These are phyloP conservation scores for Bombus balteatus DNA, from an alignment of 1,140 invertebrate species.

Conservation along the genomic window DNA sequence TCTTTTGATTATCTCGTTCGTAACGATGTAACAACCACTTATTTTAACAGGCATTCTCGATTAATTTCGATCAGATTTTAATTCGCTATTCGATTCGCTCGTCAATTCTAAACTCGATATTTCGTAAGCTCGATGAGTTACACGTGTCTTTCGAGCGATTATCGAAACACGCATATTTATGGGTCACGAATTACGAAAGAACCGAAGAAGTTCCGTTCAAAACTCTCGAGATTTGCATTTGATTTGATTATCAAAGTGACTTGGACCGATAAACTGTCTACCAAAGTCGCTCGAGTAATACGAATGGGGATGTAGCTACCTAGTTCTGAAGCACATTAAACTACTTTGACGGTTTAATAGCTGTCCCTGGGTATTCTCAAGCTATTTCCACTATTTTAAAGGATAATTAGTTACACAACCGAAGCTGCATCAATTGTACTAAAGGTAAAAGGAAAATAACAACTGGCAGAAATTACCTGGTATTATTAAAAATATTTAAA, in stretches of 20 bases:
- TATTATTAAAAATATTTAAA: too few relatives aligned
- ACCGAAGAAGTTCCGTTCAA: not conserved
- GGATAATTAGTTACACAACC: slow-evolving; percentile 31
- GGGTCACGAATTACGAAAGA: not conserved
- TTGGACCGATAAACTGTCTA: not conserved
- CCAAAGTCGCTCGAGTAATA: slow-evolving; percentile 11
- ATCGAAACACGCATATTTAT: not conserved
- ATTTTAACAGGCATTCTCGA: too few relatives aligned
- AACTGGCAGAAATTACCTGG: too few relatives aligned
- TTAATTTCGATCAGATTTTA: too few relatives aligned
- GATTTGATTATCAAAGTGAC: slow-evolving; percentile 37
- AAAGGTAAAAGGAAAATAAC: not conserved
- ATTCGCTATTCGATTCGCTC: too few relatives aligned
- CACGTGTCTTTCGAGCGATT: too few relatives aligned
- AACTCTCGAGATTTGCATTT: slow-evolving; percentile 28
- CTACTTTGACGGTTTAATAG: slow-evolving; percentile 58
- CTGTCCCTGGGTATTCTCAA: not conserved
- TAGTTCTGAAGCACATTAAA: slow-evolving; percentile 34
- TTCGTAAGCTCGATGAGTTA: too few relatives aligned
- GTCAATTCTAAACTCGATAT: too few relatives aligned
- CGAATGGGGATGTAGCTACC: not conserved
- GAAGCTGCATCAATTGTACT: too few relatives aligned
- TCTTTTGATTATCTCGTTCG: too few relatives aligned
- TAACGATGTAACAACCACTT: too few relatives aligned
- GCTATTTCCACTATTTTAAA: not conserved